phyloP scores from a whole-genome alignment of 2,888 invertebrate species.

The Polymixis lichenea region DNA sequence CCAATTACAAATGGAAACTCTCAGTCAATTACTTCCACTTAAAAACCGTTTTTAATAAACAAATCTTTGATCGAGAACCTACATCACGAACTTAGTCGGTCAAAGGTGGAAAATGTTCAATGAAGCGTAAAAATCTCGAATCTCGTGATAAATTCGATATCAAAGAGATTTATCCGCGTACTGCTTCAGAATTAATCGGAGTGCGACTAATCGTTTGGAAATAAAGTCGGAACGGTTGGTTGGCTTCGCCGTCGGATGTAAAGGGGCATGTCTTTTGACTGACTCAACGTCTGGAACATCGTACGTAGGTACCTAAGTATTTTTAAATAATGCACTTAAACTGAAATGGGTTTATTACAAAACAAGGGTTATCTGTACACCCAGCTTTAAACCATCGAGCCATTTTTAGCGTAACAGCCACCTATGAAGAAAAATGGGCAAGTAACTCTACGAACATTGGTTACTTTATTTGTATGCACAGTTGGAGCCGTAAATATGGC shows the following conservation, averaged over 20 bases:
- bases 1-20: slow-evolving; percentile 15
- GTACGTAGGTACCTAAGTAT: background rate
- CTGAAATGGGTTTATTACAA: background rate
- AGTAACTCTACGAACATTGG: background rate
- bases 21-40: slow-evolving; percentile 18
- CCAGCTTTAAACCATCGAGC: background rate
- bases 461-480: too few species aligned
- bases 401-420: background rate
- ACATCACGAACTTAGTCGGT: slow-evolving; percentile 6
- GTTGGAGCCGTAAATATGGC: too few species aligned
- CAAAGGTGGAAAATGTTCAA: slow-evolving; percentile 52
- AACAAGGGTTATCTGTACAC: background rate
- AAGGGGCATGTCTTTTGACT: slow-evolving; percentile 41
- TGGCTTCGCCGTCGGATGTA: slow-evolving; percentile 43
- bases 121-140: slow-evolving; percentile 58
- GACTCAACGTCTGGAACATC: slow-evolving; percentile 16
- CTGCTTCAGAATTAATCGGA: slow-evolving; percentile 64
- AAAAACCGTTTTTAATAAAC: slow-evolving; percentile 21
- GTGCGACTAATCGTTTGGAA: slow-evolving; percentile 71
- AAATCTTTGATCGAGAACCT: slow-evolving; percentile 29
- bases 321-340: background rate
- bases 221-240: slow-evolving; percentile 56
- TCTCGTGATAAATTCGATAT: slow-evolving; percentile 67
- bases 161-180: slow-evolving; percentile 67
- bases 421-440: background rate